These are phyloP conservation scores for Neotoma lepida DNA, from an alignment of 2,113 vertebrate genomes.

Conservation along the genomic window DNA sequence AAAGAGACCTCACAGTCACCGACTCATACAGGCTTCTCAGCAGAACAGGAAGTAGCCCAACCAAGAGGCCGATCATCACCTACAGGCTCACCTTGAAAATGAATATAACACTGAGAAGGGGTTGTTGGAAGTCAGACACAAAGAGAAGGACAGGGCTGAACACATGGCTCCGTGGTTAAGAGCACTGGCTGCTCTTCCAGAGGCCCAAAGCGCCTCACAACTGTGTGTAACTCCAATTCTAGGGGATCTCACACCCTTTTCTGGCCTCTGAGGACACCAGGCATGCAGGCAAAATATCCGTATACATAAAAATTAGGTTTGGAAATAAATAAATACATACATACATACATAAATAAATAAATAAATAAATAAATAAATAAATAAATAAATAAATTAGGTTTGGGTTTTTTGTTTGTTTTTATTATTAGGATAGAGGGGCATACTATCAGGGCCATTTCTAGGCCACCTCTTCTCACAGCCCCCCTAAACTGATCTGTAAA, in stretches of 20 bases:
- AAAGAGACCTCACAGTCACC: background rate
- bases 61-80: background rate
- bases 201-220: background rate
- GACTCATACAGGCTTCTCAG: background rate
- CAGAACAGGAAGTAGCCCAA: background rate
- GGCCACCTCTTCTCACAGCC: accelerated
- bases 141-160: background rate
- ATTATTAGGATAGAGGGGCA: background rate
- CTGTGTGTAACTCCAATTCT: background rate
- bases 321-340: too few species aligned
- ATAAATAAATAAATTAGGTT: too few species aligned
- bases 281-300: background rate
- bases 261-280: background rate
- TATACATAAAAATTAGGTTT: background rate
- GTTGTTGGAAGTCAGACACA: background rate
- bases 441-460: too few species aligned
- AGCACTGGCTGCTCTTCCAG: too few species aligned
- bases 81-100: background rate
- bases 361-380: too few species aligned
- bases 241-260: background rate
- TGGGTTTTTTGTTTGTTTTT: background rate
- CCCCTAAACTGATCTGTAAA: background rate
- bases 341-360: too few species aligned
- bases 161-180: background rate
- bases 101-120: background rate